Base-by-base conservation (phyloP, 2,797 vertebrate genomes). In the Gymnoscopelus braueri region DNA sequence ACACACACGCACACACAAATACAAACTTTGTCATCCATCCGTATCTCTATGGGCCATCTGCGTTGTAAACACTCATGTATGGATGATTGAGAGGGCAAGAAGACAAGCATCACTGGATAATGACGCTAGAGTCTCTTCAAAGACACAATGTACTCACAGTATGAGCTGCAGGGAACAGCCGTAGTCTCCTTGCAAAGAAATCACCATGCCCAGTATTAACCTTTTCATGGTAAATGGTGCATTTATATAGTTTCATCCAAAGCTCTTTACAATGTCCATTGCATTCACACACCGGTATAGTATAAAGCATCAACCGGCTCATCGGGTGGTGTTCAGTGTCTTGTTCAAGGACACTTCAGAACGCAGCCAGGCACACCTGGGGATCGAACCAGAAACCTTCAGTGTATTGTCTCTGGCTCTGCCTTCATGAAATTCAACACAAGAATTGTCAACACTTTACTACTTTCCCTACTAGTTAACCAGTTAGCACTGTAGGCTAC, bases 61-160 rank as follows among this genome's bases (percentile, higher is more conserved):
- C 65, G 71, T 26, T 66, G 71, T 79, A 83, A 88, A 85, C 75
- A 77, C 60, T 59, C 32, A 13, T 57, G 58, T 29, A 66, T 52
- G 80, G 81, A 84, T 86, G 82, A 87, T 5, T 57, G 66, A 69
- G 73, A 82, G 78, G 79, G 49, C 80, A 70, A 69, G 73, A 82
- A 76, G 78, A 50, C 82, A 69, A 66, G 60, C 12, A 14, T 60
- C 3, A 2, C 63, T 63, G 61, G 26, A 60, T 24, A 55, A 69
- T 59, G 57, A 71, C n/a, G 62, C 56, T 0, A 0, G 19, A 66
- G 54, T 13, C 13, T 3, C 70, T 26, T 47, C 12, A 49, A 53
- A 35, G 64, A 73, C 67, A 64, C 81, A 78, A 44, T 52, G 59
- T 63, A 69, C n/a, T 51, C 56, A 63, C 11, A 64, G 19, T 51